Conservation (phyloP, 2,113 vertebrate species). For the Lepidothrix coronata region DNA sequence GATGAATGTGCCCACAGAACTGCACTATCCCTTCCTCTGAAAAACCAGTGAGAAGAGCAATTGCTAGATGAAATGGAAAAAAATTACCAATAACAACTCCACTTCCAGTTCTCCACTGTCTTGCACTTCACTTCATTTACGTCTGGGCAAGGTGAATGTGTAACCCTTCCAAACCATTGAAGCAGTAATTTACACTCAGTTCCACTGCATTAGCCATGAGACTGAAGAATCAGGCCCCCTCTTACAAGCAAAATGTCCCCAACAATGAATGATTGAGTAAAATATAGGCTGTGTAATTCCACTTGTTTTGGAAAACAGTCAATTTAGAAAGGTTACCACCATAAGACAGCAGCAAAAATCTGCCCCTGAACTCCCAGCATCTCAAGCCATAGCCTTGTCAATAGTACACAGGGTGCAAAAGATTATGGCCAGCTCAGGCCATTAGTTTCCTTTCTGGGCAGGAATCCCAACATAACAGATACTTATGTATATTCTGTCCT, state of each 20-base stretch:
- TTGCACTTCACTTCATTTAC: neutral
- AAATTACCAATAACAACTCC: neutral
- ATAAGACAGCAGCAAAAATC: neutral
- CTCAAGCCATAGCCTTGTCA: conserved; percentile 36
- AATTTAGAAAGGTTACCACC: conserved; percentile 44
- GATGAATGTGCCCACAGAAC: neutral
- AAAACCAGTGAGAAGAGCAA: neutral
- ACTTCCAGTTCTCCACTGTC: neutral
- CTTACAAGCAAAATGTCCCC: neutral
- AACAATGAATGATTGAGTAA: neutral
- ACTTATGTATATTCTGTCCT: conserved; percentile 77
- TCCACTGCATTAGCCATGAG: neutral
- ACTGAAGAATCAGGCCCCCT: neutral
- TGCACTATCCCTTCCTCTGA: neutral
- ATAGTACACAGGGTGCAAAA: conserved; percentile 42
- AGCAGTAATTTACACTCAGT: neutral
- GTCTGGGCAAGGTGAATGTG: neutral
- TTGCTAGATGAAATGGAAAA: neutral
- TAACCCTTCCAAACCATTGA: conserved; percentile 31
- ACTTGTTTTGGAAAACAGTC: conserved; percentile 40
- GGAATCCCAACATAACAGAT: conserved; percentile 75
- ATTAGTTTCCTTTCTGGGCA: conserved; percentile 75
- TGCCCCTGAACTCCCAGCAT: conserved; percentile 6
- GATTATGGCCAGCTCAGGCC: conserved; percentile 52
- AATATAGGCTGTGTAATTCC: conserved; percentile 8